Evolutionary conservation across 2,113 vertebrate species (phyloP).

Genomic region (Catharus bicknelli): DNA sequence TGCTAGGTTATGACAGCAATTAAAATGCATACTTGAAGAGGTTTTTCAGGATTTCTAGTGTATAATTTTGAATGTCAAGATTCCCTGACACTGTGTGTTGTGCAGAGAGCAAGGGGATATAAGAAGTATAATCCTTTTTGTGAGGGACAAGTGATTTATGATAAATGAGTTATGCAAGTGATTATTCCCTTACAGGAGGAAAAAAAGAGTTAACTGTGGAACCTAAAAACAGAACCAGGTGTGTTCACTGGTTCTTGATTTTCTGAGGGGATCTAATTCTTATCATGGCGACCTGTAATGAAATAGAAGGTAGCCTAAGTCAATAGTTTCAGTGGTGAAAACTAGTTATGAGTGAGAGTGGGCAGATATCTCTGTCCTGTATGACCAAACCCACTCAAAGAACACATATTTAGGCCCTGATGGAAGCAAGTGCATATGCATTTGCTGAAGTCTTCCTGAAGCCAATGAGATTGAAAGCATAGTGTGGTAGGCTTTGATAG

Average conservation of each 20-base stretch:
- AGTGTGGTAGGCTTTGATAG: constrained; percentile 32
- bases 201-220: background rate
- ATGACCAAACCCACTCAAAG: background rate
- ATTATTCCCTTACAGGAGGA: background rate
- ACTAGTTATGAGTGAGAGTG: background rate
- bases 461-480: constrained; percentile 28
- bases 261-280: background rate
- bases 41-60: background rate
- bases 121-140: background rate
- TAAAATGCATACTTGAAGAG: background rate
- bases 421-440: background rate
- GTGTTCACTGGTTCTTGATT: background rate
- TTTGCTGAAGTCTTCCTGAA: constrained; percentile 25
- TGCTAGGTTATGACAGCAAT: background rate
- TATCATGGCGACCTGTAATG: background rate
- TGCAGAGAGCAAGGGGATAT: background rate
- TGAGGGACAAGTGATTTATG: background rate
- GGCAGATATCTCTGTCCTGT: background rate
- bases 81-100: background rate
- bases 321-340: background rate
- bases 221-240: background rate
- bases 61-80: background rate
- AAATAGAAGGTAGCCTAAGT: background rate
- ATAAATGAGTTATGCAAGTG: background rate
- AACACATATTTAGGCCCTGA: background rate